Evolutionary conservation across 2,888 invertebrate genomes (phyloP), one percentile per base, ranked within the genome.

Genomic region (Sinhomidia bicolor): DNA sequence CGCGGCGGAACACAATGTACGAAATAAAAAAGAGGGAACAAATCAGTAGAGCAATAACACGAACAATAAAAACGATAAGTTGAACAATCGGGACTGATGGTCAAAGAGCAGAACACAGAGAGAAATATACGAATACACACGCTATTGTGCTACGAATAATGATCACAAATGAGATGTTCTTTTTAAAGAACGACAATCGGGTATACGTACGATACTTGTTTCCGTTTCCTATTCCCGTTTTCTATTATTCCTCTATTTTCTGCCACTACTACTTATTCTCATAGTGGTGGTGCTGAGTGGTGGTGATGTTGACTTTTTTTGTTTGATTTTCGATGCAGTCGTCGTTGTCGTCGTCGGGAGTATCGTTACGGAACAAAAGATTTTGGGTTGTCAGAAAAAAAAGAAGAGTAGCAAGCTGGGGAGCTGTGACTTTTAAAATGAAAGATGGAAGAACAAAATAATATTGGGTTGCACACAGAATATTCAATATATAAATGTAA

Each of bases 151-250:
- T 47, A 47, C 68, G 51, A 74, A 83, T 78, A 85, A 85, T 85
- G 85, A 85, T 85, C 85, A 85, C 85, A 36, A 78, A 68, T 79
- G 62, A 85, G 74, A 85, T 79, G 68, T 65, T 85, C n/a, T 76
- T 26, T 62, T 57, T 85, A 79, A 51, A 47, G 44, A 80, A 86
- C 23, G 78, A 86, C 47, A 41, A 74, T 74, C 65, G 29, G 20
- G 29, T 74, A 17, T 47, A 74, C 44, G 44, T 57, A 80, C 80
- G 81, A 82, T 62, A 86, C 81, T 57, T 81, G 87, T 82, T 88
- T 88, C 87, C 87, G 87, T 82, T 88, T 88, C 87, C 87, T 88
- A 74, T 68, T 57, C 23, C 17, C 68, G 68, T 76, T 76, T 76
- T 36, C 26, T 29, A 47, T 23, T 76, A 23, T 44, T 76, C 44